phyloP scores from a whole-genome alignment of 2,888 invertebrate genomes.

The Cryptocephalus moraei region DNA sequence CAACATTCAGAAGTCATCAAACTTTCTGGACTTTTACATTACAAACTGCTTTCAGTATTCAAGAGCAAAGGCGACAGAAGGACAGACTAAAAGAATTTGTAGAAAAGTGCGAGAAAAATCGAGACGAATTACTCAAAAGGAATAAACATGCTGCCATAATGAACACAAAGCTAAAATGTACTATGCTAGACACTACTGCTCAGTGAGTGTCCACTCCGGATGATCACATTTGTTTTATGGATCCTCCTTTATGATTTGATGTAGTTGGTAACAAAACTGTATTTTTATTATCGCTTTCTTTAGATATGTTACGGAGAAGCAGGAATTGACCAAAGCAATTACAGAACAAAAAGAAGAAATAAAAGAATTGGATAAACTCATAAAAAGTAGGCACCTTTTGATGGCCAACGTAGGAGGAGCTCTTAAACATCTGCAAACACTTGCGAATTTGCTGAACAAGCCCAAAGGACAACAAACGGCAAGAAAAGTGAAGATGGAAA shows the following conservation, averaged over 20 bases:
- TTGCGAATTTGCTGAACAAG: constrained; percentile 23
- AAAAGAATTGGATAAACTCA: constrained; percentile 32
- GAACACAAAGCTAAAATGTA: constrained; percentile 22
- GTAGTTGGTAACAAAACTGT: no score
- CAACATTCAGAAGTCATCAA: no score
- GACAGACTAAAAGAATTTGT: constrained; percentile 22
- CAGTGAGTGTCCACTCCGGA: constrained; percentile 17
- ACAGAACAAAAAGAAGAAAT: constrained; percentile 39
- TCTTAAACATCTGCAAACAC: constrained; percentile 47
- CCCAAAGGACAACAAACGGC: constrained; percentile 1
- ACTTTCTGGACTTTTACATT: no score
- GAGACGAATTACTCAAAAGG: constrained; percentile 25
- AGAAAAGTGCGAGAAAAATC: constrained; percentile 18
- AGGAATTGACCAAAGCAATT: constrained; percentile 38
- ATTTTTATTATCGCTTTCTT: no score
- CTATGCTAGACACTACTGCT: constrained; percentile 26
- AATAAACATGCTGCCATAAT: constrained; percentile 23
- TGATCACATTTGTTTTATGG: not conserved
- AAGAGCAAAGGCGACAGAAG: constrained; percentile 27
- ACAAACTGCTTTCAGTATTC: constrained; percentile 18
- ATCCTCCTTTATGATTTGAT: no score
- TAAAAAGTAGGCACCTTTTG: constrained; percentile 42
- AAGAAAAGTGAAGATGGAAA: no score
- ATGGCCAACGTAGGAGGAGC: constrained; percentile 48
- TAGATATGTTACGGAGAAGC: constrained; percentile 44